Evolutionary conservation across 2,113 vertebrate species (phyloP), one percentile per base, ranked within the genome.

Genomic region (Orycteropus afer): DNA sequence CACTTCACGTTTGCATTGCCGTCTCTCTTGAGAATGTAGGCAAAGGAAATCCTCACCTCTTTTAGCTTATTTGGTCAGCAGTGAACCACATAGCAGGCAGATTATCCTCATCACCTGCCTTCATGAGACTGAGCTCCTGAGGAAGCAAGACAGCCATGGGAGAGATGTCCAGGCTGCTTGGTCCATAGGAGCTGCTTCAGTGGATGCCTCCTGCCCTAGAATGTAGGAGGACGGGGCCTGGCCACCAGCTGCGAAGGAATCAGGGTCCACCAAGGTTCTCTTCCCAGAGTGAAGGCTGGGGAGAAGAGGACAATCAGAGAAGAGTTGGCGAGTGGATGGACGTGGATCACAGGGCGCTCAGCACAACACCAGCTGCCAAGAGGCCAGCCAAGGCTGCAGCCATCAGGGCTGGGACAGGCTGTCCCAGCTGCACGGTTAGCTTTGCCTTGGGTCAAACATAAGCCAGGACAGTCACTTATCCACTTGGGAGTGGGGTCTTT

Each of bases 141-240:
- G 94, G 76, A 57, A 32, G 91, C 87, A 47, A 13, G 22, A 18
- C 0, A 0, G n/a, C 74, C 51, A 2, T 0, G 10, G 14, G 17
- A 7, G 29, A 13, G 37, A 9, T 49, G 1, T 51, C 73, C 47
- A 22, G 0, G 15, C n/a, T 5, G 55, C 9, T 0, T 0, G 0
- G 37, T 27, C 32, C 18, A 14, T 78, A 1, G 34, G 74, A n/a
- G 42, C 47, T 17, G 84, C 22, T 18, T 2, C 0, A 0, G 22
- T 7, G n/a, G 22, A 13, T 0, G 0, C 42, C 51, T 37, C 59
- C 74, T 4, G 0, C 51, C 67, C 67, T 37, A 29, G 32, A 29
- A 34, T 0, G 2, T 34, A 71, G 86, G 42, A 47, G 74, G 42
- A 79, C 76, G 8, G 55, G 49, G 95, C 76, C 86, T 17, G 7